Percentiles rank a stretch among this genome's conserved stretches.
Conservation (phyloP, 1,140 invertebrate genomes). For the Globodera rostochiensis region DNA sequence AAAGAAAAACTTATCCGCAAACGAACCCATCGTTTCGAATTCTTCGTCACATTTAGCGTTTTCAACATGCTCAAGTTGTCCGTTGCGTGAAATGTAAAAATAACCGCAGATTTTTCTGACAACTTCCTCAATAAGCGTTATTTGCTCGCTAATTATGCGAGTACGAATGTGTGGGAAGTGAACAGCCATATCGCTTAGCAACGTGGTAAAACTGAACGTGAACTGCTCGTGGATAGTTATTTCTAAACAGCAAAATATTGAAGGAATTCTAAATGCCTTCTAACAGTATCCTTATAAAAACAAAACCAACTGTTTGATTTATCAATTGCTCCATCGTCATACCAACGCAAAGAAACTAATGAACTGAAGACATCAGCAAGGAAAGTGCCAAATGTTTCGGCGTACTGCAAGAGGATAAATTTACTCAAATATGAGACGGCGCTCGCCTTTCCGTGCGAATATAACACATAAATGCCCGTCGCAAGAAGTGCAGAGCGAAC, state of each 20-base stretch:
- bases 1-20: background rate
- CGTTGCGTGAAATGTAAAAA: slow-evolving; percentile 8
- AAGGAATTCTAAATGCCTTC: background rate
- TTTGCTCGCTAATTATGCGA: slow-evolving; percentile 55
- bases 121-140: slow-evolving; percentile 47
- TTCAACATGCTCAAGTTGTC: background rate
- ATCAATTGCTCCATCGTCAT: slow-evolving; percentile 57
- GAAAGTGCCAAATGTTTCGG: slow-evolving; percentile 47
- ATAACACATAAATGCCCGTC: slow-evolving; percentile 56
- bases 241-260: slow-evolving; percentile 39
- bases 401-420: slow-evolving; percentile 43
- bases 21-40: slow-evolving; percentile 14
- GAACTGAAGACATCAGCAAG: slow-evolving; percentile 44
- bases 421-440: background rate
- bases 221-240: slow-evolving; percentile 65
- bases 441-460: slow-evolving; percentile 46
- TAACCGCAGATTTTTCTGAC: slow-evolving; percentile 38
- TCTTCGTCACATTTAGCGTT: background rate
- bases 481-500: slow-evolving; percentile 55
- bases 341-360: slow-evolving; percentile 60
- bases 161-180: slow-evolving; percentile 49
- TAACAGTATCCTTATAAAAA: slow-evolving; percentile 8
- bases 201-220: slow-evolving; percentile 63
- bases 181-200: slow-evolving; percentile 61
- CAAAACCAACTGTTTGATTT: slow-evolving; percentile 57